Base-by-base conservation (phyloP, 2,888 invertebrate species). In the Dione vanillae region DNA sequence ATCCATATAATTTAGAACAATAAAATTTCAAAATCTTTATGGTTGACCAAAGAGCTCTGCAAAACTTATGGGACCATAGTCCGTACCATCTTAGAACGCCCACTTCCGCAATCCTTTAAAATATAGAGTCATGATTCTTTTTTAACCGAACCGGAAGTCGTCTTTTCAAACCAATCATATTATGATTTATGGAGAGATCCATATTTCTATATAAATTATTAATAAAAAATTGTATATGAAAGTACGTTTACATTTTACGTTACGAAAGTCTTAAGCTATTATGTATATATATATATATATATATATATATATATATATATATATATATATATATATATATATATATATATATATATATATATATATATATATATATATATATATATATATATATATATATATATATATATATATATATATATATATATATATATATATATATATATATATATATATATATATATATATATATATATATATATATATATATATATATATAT, bases 71-170 rank as follows among this genome's bases (percentile, higher is more conserved):
- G 64, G 37, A 9, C 37, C 47, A 51, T 37, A 40, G 49, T 40
- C 64, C 37, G 10, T 49, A 20, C 49, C 40, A 64, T 64, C 37
- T 64, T 51, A 40, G 37, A 10, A 51, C 68, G 68, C 68, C 68
- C 61, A 41, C 62, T 62, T 62, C 68, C 68, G 62, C 43, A 68
- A 61, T 61, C 68, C 52, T 68, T 61, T 61, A 52, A 68, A 67
- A 54, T 61, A 61, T 62, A 47, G 19, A 64, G 12, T 51, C 40
- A 64, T 64, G 49, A 51, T 64, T 37, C 40, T 64, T 64, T 64
- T 64, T 64, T 47, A 51, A 14, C 43, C 64, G 64, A 51, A 19
- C 61, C 64, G 64, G 64, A 64, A 64, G 64, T 51, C 49, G 64
- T 40, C 64, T 40, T 64, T 64, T 19, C 47, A 64, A 51, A 49